Percentiles rank a stretch among this genome's conserved stretches.
These are phyloP conservation scores for Cheilosia pagana DNA, from an alignment of 2,888 invertebrate species.

Conservation along the genomic window DNA sequence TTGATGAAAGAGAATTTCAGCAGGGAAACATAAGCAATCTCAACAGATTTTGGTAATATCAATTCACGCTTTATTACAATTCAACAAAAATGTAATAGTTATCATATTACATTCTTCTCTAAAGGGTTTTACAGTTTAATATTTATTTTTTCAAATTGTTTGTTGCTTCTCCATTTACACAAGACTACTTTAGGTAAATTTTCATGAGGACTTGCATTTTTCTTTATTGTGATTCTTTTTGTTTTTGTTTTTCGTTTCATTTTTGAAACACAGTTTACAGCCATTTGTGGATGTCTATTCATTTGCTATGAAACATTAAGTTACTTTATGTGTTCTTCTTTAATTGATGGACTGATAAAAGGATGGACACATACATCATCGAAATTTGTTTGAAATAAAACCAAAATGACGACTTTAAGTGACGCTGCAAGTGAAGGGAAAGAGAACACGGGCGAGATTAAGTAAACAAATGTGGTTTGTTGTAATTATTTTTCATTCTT, in stretches of 20 bases:
- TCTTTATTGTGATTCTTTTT: slow-evolving; percentile 40
- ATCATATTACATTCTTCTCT: slow-evolving; percentile 58
- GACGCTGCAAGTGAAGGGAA: slow-evolving; percentile 33
- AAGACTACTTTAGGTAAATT: slow-evolving; percentile 50
- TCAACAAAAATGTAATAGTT: slow-evolving; percentile 72
- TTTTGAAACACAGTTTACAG: slow-evolving; percentile 69
- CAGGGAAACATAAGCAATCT: slow-evolving; percentile 2
- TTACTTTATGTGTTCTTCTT: slow-evolving; percentile 53
- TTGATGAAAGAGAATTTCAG: not conserved
- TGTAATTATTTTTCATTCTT: not conserved
- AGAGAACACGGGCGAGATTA: slow-evolving; percentile 55
- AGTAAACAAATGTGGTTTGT: slow-evolving; percentile 22
- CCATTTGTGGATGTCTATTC: slow-evolving; percentile 69
- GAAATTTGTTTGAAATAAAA: slow-evolving; percentile 31
- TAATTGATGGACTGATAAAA: slow-evolving; percentile 46
- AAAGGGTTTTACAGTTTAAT: slow-evolving; percentile 50
- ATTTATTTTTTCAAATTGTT: slow-evolving; percentile 54
- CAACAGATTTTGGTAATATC: slow-evolving; percentile 60
- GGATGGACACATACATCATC: slow-evolving; percentile 52
- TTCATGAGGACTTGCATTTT: slow-evolving; percentile 57
- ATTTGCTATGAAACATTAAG: slow-evolving; percentile 68
- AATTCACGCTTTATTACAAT: slow-evolving; percentile 75
- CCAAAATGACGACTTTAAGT: slow-evolving; percentile 56
- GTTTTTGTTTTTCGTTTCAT: slow-evolving; percentile 48
- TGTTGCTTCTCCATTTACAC: slow-evolving; percentile 46